Evolutionary conservation across 2,797 vertebrate genomes (phyloP).

Genomic region (Nyctalus aviator): DNA sequence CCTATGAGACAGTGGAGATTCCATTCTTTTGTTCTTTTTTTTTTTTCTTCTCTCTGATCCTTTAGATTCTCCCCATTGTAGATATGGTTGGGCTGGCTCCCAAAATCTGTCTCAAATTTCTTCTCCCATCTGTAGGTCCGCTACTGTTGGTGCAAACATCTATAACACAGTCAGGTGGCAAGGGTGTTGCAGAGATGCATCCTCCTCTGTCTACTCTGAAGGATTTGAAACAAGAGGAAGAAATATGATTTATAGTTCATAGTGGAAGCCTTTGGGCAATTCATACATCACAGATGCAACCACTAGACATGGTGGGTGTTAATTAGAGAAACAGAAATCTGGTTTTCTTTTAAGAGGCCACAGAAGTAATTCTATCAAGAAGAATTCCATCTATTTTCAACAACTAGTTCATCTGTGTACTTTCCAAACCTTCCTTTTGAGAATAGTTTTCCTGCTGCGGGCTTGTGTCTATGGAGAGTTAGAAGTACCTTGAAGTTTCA

Average conservation of each 20-base stretch:
- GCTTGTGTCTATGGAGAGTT: background rate
- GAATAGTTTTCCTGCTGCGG: background rate
- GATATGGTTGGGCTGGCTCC: background rate
- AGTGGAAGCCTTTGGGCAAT: background rate
- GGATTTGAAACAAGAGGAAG: slow-evolving; percentile 30
- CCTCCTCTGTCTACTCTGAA: background rate
- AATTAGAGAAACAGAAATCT: slow-evolving; percentile 19
- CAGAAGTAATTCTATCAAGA: background rate
- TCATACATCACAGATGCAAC: background rate
- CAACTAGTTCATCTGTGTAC: background rate
- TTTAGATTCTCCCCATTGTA: background rate
- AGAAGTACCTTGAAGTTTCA: slow-evolving; percentile 49
- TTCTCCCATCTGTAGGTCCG: background rate
- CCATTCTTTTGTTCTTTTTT: background rate
- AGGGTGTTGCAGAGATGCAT: background rate
- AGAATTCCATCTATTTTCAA: slow-evolving; percentile 38
- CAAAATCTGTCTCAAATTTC: background rate
- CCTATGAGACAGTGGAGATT: background rate
- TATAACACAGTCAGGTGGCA: background rate
- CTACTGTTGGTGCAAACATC: background rate
- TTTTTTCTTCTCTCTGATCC: background rate
- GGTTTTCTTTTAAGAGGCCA: background rate
- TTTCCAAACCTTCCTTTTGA: slow-evolving; percentile 53
- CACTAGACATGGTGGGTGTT: background rate
- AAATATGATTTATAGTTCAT: slow-evolving; percentile 20